phyloP scores from a whole-genome alignment of 1,140 invertebrate species.

The Chrysopa pallens region DNA sequence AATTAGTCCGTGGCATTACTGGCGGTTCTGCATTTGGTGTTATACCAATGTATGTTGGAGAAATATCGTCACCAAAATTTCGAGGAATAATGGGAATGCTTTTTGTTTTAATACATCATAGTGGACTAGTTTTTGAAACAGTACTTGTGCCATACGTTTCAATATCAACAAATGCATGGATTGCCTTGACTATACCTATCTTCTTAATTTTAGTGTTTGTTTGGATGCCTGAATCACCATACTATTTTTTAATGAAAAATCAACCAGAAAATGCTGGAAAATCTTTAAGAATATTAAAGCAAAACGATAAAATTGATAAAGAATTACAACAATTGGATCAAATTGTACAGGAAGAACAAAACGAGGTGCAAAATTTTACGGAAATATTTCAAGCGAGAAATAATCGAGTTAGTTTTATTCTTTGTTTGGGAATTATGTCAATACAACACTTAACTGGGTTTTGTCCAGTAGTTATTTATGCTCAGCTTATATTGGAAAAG shows the following conservation, averaged over 20 bases:
- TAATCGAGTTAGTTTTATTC: constrained; percentile 21
- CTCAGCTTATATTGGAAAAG: constrained; percentile 27
- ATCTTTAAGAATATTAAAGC: constrained; percentile 10
- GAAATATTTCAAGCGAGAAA: constrained; percentile 20
- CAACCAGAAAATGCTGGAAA: constrained; percentile 7
- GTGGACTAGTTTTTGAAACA: constrained; percentile 23
- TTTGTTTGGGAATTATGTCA: constrained; percentile 25
- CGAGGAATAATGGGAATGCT: constrained; percentile 9
- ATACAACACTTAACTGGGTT: constrained; percentile 40
- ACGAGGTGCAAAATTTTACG: constrained; percentile 11
- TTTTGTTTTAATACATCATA: constrained; percentile 23
- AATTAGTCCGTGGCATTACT: not conserved
- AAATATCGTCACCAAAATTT: not conserved
- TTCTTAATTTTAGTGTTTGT: constrained; percentile 18
- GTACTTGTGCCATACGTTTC: constrained; percentile 25
- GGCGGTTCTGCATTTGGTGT: not conserved
- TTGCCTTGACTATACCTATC: constrained; percentile 23
- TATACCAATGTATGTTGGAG: not conserved
- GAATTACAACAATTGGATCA: not conserved
- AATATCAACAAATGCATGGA: constrained; percentile 24
- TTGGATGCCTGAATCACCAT: constrained; percentile 28
- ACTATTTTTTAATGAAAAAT: constrained; percentile 10
- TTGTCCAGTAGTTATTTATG: constrained; percentile 38
- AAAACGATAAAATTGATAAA: not conserved
- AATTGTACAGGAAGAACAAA: not conserved